Base-by-base conservation (phyloP, 2,888 invertebrate species). In the Dasysyrphus tricinctus region DNA sequence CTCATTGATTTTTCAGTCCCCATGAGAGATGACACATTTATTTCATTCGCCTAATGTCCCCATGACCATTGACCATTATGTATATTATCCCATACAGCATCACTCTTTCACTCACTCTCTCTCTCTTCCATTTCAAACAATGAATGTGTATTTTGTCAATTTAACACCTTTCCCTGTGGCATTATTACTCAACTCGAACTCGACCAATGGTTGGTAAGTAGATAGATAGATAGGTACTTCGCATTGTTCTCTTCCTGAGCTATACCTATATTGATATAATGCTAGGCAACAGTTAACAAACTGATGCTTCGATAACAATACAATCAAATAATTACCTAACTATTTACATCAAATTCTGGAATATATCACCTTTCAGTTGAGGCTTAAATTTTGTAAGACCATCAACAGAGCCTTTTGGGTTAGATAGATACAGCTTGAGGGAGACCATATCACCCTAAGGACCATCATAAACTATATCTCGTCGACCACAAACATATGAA, bases 311-410 rank as follows among this genome's bases (percentile, higher is more conserved):
- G 86, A 86, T 86, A 86, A 86, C 86, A 86, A 86, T 86, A 79
- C 86, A 82, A 86, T 86, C 86, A 86, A 86, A 86, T 86, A 86
- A 86, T 86, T 86, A 86, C 82, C 86, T 78, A 86, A 59, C 86
- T 75, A 86, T 86, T 86, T 86, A 86, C 86, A 86, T 86, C 75
- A 86, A 75, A 82, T 79, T 86, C 82, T 54, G 67, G 82, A 79
- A 78, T 82, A 82, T 86, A 82, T 86, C 86, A 86, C 86, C 86
- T 86, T 82, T 86, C 82, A 86, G 77, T 70, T 51, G 24, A 59
- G 78, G 70, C 78, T 79, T 79, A 39, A 34, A 49, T 61, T 56
- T 61, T 74, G 84, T 39, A 39, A 24, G 69, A 61, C 59, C 72
- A 80, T 76, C 76, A 84, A 75, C 80, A 83, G 63, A 59, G 32